Percentiles rank a stretch among this genome's conserved stretches.
Conservation (phyloP, 2,797 vertebrate genomes). For the Zalophus californianus region DNA sequence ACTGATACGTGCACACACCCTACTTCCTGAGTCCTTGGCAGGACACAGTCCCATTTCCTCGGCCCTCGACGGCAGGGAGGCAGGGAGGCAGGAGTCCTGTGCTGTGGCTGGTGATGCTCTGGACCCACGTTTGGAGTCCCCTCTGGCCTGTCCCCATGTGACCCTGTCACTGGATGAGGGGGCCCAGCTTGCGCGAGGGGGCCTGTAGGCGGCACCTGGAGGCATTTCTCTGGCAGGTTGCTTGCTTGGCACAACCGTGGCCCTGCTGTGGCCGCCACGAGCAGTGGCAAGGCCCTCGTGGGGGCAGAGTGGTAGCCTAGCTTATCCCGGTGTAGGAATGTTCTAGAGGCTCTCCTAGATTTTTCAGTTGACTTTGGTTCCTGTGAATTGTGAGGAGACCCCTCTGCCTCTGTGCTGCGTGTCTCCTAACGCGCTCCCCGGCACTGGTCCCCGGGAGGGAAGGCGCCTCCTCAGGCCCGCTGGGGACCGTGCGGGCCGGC, state of each 20-base stretch:
- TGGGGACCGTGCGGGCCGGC: neutral
- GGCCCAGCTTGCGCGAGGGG: neutral
- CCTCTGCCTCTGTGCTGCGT: neutral
- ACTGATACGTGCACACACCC: neutral
- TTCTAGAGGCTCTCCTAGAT: neutral
- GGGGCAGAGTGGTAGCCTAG: fast-evolving
- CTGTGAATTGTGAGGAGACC: neutral
- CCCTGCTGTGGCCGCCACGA: neutral
- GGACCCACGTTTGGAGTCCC: neutral
- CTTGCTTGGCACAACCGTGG: neutral
- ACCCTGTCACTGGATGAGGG: neutral
- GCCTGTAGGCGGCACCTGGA: neutral
- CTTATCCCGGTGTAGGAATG: neutral
- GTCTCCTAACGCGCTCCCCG: fast-evolving
- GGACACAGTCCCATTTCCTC: neutral
- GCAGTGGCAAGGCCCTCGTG: no score
- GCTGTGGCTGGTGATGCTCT: no score
- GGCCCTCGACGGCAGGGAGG: neutral
- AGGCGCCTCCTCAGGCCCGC: fast-evolving
- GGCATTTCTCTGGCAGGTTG: neutral
- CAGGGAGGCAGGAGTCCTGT: neutral
- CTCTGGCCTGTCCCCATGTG: neutral
- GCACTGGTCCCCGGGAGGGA: neutral
- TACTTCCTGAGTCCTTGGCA: neutral
- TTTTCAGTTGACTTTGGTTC: neutral